Conservation (phyloP, 1,140 invertebrate genomes). For the Coptotermes formosanus region DNA sequence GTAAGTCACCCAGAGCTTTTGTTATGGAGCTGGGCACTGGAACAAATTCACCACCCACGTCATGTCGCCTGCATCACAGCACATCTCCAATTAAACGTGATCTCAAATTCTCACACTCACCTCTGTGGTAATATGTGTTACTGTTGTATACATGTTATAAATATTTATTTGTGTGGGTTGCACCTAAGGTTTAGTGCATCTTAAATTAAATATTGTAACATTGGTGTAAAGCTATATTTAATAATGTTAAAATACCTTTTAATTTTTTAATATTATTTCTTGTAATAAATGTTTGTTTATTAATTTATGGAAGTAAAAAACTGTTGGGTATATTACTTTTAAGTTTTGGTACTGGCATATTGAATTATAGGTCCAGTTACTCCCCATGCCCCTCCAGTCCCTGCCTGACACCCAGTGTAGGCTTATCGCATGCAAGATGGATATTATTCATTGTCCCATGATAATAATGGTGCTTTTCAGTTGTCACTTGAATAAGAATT, state of each 20-base stretch:
- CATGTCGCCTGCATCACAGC: neutral
- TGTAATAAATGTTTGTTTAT: neutral
- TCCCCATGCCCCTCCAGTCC: too few species aligned
- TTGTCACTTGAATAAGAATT: too few species aligned
- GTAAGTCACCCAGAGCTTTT: neutral
- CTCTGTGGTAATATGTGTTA: slow-evolving; percentile 22
- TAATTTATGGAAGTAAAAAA: slow-evolving; percentile 15
- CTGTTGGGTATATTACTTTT: neutral
- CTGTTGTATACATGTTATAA: neutral
- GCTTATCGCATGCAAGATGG: too few species aligned
- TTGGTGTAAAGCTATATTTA: neutral
- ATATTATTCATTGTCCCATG: too few species aligned
- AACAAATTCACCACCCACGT: neutral
- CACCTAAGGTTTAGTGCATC: too few species aligned
- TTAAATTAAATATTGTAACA: neutral
- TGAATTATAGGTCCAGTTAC: too few species aligned
- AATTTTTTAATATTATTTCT: slow-evolving; percentile 6
- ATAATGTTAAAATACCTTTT: neutral
- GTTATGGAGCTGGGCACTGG: neutral
- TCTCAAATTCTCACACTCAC: slow-evolving; percentile 21
- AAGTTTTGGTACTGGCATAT: neutral
- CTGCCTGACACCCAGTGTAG: too few species aligned
- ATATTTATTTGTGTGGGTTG: neutral
- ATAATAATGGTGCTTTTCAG: too few species aligned
- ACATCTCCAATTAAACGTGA: neutral